These are phyloP conservation scores for Empidonax alnorum DNA, from an alignment of 2,113 vertebrate species.

Conservation along the genomic window DNA sequence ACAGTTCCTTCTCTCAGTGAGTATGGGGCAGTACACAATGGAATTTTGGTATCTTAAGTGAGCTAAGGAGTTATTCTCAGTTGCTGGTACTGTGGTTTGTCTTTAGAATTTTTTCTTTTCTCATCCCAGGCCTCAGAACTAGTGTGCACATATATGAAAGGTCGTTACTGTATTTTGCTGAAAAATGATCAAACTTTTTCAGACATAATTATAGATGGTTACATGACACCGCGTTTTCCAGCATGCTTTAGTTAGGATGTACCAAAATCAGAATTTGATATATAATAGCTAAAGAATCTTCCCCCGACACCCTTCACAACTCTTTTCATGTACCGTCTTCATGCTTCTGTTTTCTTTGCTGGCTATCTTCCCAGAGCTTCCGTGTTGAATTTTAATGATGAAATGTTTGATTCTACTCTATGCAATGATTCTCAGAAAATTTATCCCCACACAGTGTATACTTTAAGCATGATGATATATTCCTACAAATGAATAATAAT, in stretches of 20 bases:
- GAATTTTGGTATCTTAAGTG: not conserved
- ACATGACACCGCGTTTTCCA: not conserved
- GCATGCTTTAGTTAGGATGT: not conserved
- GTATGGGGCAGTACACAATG: not conserved
- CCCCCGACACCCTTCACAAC: not conserved
- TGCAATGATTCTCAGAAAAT: conserved; percentile 14
- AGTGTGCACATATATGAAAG: not conserved
- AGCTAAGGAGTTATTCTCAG: not conserved
- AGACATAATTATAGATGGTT: not conserved
- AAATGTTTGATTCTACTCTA: not conserved
- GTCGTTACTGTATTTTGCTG: not conserved
- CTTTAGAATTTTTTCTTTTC: not conserved
- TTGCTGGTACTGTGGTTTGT: not conserved
- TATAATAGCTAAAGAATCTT: not conserved
- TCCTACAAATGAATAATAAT: not conserved
- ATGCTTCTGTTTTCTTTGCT: conserved; percentile 1
- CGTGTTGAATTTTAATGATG: conserved; percentile 19
- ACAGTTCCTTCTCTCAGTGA: not conserved
- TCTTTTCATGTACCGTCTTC: not conserved
- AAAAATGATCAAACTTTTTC: not conserved
- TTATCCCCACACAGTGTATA: not conserved
- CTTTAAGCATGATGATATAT: not conserved
- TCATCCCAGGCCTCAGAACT: rapidly evolving
- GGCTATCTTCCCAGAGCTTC: not conserved
- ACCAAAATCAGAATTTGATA: not conserved